Percentiles rank a stretch among this genome's conserved stretches.
These are phyloP conservation scores for Cotesia chilonis DNA, from an alignment of 1,140 invertebrate genomes.

Conservation along the genomic window DNA sequence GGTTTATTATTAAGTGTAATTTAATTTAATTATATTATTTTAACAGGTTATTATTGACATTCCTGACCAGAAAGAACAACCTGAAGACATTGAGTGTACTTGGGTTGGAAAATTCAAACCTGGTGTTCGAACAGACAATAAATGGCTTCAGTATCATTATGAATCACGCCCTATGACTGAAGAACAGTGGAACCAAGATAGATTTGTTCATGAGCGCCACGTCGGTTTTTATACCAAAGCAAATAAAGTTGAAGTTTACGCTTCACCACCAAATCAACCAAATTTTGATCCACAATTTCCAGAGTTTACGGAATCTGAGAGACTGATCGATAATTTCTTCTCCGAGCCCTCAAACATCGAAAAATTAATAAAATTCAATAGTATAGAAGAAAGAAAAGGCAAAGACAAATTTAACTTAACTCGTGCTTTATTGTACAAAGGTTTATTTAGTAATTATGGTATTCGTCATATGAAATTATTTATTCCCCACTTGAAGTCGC, in stretches of 20 bases:
- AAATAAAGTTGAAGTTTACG: slow-evolving; percentile 71
- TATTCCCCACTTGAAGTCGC: slow-evolving; percentile 71
- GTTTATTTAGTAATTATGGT: slow-evolving; percentile 83
- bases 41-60: slow-evolving; percentile 4
- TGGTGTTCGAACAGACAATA: slow-evolving; percentile 74
- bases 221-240: slow-evolving; percentile 88
- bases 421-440: slow-evolving; percentile 78
- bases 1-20: neutral
- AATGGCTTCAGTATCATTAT: slow-evolving; percentile 78
- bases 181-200: slow-evolving; percentile 78
- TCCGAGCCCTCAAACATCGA: slow-evolving; percentile 74
- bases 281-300: slow-evolving; percentile 63
- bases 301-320: slow-evolving; percentile 70
- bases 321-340: slow-evolving; percentile 77
- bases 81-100: neutral
- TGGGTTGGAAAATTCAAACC: slow-evolving; percentile 41
- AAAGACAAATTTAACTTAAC: slow-evolving; percentile 79
- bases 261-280: slow-evolving; percentile 72
- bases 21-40: neutral
- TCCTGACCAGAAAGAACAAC: neutral
- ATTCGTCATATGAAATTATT: slow-evolving; percentile 72
- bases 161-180: slow-evolving; percentile 68
- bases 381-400: slow-evolving; percentile 88
- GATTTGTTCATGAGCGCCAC: slow-evolving; percentile 75
- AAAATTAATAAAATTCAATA: slow-evolving; percentile 77